Base-by-base conservation (phyloP, 2,888 invertebrate genomes). In the Pristionchus fissidentatus region DNA sequence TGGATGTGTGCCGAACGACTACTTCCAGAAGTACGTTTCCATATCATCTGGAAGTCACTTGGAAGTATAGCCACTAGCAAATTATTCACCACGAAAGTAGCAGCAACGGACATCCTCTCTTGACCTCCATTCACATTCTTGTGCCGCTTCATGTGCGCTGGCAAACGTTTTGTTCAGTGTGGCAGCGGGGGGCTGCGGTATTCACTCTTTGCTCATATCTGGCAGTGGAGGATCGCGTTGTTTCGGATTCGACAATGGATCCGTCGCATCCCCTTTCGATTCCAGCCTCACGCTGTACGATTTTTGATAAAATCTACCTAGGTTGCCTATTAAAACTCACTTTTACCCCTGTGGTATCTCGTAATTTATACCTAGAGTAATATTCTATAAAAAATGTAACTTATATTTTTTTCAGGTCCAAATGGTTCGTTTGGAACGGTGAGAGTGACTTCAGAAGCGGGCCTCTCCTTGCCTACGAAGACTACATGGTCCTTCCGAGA, bases 401-500 rank as follows among this genome's bases (percentile, higher is more conserved):
- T 7, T n/a, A 15, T 4, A 55, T 22, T 22, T 55, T 19, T 4
- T 62, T 5, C 35, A 62, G 62, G 15, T 62, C 62, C 1, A 32
- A 62, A 10, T 62, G 62, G 62, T 62, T 62, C 35, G 15, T 35
- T 3, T 62, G 62, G 62, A 3, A 35, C 35, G 62, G 62, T 3
- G 19, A 32, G 8, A 35, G 10, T 8, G n/a, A n/a, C 13, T 29
- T 8, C 3, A 10, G 8, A 15, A 10, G 10, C 35, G 62, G 62
- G 1, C 15, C 10, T 15, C n/a, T 35, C 10, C 62, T 62, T 3
- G 5, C 4, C 1, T 62, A 62, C 62, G 35, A 62, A 35, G 35
- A 35, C 13, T 62, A 35, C 62, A 62, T 62, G 62, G 62, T 62
- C 35, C 62, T 62, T 1, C 62, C 62, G 62, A 32, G 62, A 35